Base-by-base conservation (phyloP, 2,113 vertebrate genomes). In the Malurus melanocephalus region DNA sequence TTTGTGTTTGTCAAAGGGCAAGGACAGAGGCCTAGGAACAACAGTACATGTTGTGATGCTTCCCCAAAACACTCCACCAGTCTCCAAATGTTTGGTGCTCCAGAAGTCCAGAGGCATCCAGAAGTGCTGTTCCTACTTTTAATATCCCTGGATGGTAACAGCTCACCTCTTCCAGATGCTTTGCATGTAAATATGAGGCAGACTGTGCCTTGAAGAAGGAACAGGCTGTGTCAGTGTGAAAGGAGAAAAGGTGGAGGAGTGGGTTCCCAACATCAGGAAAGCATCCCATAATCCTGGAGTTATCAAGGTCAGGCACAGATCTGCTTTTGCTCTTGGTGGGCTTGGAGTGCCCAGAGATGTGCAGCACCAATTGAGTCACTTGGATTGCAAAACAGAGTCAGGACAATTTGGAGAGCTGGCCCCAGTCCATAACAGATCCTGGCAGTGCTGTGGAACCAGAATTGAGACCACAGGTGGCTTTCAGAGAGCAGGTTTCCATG, bases 31-130 rank as follows among this genome's bases (percentile, higher is more conserved):
- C 22, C 48, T 66, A n/a, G 77, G 73, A 85, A 9, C 22, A 62
- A 3, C 13, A 28, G 19, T 19, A 9, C 28, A 1, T 14, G 30
- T 30, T 0, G 0, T 28, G 48, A 11, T 80, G n/a, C 53, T 67
- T 91, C 46, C n/a, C 35, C 42, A 40, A n/a, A 71, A 26, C 28
- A 9, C 32, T 22, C 13, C 8, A 22, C 13, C 28, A 38, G 32
- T 20, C 23, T 83, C 24, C 49, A 60, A 13, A 17, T 13, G 2
- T 67, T 9, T 51, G 16, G 60, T 18, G 21, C 21, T 84, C 38
- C 38, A 38, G 38, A 38, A 38, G 38, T 38, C 38, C 62, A 68
- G 86, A 53, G 69, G n/a, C 18, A 66, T 74, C 57, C 69, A 64
- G 11, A 77, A 80, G 4, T 28, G 15, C 0, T 48, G 17, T 52